phyloP scores from a whole-genome alignment of 2,797 vertebrate species.

The Gorsachius magnificus region DNA sequence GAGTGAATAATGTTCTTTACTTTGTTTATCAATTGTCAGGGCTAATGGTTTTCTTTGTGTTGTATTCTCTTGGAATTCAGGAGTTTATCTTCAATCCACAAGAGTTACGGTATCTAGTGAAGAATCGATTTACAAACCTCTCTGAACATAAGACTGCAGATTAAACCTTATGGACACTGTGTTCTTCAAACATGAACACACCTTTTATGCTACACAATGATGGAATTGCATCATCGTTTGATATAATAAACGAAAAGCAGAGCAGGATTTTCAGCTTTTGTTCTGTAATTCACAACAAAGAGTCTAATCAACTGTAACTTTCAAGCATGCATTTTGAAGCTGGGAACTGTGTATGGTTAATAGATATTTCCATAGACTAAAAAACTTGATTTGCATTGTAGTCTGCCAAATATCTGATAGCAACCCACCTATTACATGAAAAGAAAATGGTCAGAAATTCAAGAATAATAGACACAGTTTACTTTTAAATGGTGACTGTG shows the following conservation, averaged over 20 bases:
- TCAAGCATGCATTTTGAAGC: conserved; percentile 53
- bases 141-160: conserved; percentile 48
- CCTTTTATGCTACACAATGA: conserved; percentile 34
- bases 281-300: conserved; percentile 38
- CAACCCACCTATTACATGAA: neutral
- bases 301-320: conserved; percentile 44
- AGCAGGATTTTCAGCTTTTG: conserved; percentile 22
- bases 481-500: neutral
- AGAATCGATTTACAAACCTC: conserved; percentile 62
- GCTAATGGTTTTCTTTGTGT: conserved; percentile 66
- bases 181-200: conserved; percentile 39
- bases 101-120: conserved; percentile 53
- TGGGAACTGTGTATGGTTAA: neutral
- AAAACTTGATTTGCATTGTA: conserved; percentile 20
- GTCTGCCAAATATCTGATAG: conserved; percentile 34
- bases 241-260: conserved; percentile 43
- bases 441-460: neutral
- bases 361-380: neutral
- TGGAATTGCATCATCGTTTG: conserved; percentile 28
- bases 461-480: neutral
- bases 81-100: conserved; percentile 66
- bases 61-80: conserved; percentile 61
- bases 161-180: conserved; percentile 51
- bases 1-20: conserved; percentile 50
- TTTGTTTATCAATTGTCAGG: conserved; percentile 66